A percentile compares a stretch with the other conserved stretches of the same genome.
phyloP scores from a whole-genome alignment of 2,113 vertebrate genomes.

The Penelope pileata region DNA sequence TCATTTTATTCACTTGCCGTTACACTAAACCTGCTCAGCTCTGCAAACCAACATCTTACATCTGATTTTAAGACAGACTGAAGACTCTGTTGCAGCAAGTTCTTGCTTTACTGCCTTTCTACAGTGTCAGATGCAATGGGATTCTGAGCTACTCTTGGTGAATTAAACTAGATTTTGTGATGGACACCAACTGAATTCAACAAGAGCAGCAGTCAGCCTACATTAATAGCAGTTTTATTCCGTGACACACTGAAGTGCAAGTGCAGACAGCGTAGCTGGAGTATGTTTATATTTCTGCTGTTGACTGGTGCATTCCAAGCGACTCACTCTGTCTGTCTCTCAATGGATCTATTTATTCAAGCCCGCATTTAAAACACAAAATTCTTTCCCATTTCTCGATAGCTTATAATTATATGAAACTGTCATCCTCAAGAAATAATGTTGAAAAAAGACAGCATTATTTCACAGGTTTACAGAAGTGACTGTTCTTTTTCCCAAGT shows the following conservation, averaged over 20 bases:
- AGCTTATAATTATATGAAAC: background rate
- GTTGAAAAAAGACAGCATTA: background rate
- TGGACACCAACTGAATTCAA: background rate
- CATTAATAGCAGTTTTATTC: conserved; percentile 1
- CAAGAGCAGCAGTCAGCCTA: background rate
- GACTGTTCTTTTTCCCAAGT: background rate
- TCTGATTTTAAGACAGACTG: background rate
- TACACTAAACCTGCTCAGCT: background rate
- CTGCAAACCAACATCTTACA: background rate
- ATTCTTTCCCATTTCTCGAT: background rate
- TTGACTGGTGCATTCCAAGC: background rate
- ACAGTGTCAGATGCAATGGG: background rate
- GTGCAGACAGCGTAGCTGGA: background rate
- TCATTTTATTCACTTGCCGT: background rate
- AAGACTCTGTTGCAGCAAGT: background rate
- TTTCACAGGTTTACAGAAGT: background rate
- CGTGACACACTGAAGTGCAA: background rate
- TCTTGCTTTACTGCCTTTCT: background rate
- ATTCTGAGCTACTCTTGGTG: background rate
- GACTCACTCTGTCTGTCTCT: background rate
- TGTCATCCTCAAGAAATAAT: background rate
- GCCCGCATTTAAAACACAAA: background rate
- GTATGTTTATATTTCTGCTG: conserved; percentile 1
- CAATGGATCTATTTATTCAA: conserved; percentile 19
- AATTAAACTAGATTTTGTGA: background rate